Evolutionary conservation across 2,113 vertebrate species (phyloP).

Genomic region (Aplodontia rufa): DNA sequence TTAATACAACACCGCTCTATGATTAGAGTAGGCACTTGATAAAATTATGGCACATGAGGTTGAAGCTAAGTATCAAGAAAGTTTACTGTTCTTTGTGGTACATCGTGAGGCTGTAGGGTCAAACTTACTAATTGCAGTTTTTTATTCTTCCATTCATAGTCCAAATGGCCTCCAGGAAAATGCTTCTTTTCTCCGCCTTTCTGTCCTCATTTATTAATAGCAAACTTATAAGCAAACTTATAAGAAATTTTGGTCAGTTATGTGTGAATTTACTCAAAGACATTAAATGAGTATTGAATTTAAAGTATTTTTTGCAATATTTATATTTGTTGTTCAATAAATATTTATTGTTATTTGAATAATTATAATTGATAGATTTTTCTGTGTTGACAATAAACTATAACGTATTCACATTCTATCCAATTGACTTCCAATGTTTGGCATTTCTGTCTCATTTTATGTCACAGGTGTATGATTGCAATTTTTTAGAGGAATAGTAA

Average conservation of each 20-base stretch:
- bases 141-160: neutral
- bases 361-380: neutral
- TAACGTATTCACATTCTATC: neutral
- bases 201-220: neutral
- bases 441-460: neutral
- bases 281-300: neutral
- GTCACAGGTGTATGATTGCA: neutral
- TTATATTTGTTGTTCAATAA: neutral
- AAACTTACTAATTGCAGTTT: neutral
- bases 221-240: too few relatives aligned
- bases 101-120: neutral
- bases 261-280: neutral
- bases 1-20: neutral
- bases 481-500: neutral
- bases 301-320: neutral
- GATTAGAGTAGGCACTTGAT: too few relatives aligned
- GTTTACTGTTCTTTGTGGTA: neutral
- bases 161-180: neutral
- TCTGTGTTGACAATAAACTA: neutral
- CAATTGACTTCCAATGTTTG: neutral
- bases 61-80: too few relatives aligned
- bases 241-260: neutral
- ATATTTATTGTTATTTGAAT: neutral
- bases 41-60: too few relatives aligned
- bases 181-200: neutral